Percentiles rank a stretch among this genome's conserved stretches.
phyloP scores from a whole-genome alignment of 92 coral and sea anemone species.

The Virgularia gustaviana region DNA sequence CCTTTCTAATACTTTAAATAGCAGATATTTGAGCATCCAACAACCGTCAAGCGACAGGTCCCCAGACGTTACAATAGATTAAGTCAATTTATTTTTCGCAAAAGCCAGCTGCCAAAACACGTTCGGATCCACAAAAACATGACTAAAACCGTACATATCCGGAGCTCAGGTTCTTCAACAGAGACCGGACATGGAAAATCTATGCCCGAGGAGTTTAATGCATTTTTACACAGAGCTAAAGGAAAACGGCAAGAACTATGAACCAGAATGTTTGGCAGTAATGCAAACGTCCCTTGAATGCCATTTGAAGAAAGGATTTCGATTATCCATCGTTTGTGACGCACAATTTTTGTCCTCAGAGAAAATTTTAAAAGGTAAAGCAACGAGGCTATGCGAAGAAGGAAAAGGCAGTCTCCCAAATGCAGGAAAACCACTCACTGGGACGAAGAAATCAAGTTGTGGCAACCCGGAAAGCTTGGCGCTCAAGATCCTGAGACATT shows the following conservation, averaged over 20 bases:
- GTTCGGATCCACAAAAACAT: neutral
- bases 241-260: conserved; percentile 32
- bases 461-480: conserved; percentile 41
- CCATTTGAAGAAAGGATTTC: conserved; percentile 22
- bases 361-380: conserved; percentile 34
- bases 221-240: conserved; percentile 27
- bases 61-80: no score
- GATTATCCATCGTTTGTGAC: conserved; percentile 26
- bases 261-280: conserved; percentile 34
- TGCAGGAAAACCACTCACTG: conserved; percentile 32
- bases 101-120: conserved; percentile 12
- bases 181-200: conserved; percentile 22
- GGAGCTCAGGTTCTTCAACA: neutral
- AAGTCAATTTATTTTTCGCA: neutral
- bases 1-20: neutral
- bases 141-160: conserved; percentile 4
- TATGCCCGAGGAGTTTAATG: conserved; percentile 2
- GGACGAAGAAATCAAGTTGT: conserved; percentile 25
- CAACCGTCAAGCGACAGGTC: neutral
- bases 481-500: conserved; percentile 21
- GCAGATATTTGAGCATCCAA: no score
- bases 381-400: conserved; percentile 32
- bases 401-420: conserved; percentile 42
- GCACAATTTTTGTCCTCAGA: conserved; percentile 27
- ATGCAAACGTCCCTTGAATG: conserved; percentile 33